Conservation (phyloP, 2,113 vertebrate species). For the Seriola aureovittata region DNA sequence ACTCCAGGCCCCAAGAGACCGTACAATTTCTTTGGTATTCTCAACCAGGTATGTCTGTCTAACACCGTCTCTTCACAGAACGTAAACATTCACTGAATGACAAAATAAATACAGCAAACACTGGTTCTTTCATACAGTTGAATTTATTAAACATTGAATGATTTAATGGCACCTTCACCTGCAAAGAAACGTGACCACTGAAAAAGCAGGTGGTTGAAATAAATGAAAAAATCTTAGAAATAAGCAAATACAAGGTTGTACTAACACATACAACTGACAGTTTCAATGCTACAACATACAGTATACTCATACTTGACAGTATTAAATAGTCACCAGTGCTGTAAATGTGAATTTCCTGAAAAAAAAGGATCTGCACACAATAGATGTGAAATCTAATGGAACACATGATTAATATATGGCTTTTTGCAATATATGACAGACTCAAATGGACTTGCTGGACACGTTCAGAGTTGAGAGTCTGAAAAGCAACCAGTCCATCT, state of each 20-base stretch:
- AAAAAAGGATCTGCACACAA: background rate
- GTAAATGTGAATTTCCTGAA: background rate
- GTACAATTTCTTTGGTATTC: constrained; percentile 97
- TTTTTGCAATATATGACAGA: constrained; percentile 77
- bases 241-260: background rate
- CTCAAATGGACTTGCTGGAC: constrained; percentile 89
- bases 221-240: background rate
- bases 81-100: background rate
- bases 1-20: constrained; percentile 95
- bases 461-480: constrained; percentile 86
- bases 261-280: background rate
- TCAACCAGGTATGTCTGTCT: constrained; percentile 86
- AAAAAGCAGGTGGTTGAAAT: background rate
- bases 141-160: background rate
- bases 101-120: background rate
- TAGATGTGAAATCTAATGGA: background rate
- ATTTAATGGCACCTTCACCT: background rate
- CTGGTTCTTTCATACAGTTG: background rate
- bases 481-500: constrained; percentile 93
- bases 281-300: background rate
- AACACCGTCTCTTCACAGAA: background rate
- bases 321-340: background rate
- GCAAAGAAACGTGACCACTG: background rate
- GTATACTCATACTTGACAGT: background rate
- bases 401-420: background rate